Percentiles rank a stretch among this genome's conserved stretches.
phyloP scores from a whole-genome alignment of 2,113 vertebrate species.

The Myrmophylax atrothorax region DNA sequence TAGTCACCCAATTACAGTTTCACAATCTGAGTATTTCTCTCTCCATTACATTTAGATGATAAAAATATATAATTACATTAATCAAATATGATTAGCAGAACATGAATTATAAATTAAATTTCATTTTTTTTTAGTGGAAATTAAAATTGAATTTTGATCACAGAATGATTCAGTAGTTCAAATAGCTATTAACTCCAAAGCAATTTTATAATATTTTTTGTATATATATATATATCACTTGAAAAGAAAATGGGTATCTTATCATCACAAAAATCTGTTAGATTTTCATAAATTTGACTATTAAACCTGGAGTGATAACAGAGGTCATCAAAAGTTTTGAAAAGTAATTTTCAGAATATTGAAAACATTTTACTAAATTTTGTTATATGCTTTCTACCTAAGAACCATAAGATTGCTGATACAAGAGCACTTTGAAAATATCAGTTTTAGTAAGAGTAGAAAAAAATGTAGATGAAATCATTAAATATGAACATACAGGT shows the following conservation, averaged over 20 bases:
- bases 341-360: neutral
- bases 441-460: neutral
- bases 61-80: neutral
- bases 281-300: neutral
- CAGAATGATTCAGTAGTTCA: neutral
- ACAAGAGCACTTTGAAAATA: neutral
- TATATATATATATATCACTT: neutral
- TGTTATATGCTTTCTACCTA: neutral
- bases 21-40: neutral
- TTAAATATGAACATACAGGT: rapidly evolving
- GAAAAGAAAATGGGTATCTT: neutral
- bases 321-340: neutral
- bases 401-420: neutral
- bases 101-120: neutral
- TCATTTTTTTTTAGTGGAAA: neutral
- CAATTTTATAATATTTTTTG: neutral
- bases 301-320: neutral
- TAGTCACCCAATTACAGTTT: neutral
- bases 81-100: neutral
- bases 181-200: neutral
- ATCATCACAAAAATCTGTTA: neutral
- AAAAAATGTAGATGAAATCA: neutral
- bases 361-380: neutral
- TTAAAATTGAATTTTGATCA: neutral
- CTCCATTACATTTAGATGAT: neutral